These are phyloP conservation scores for Diceros bicornis DNA, from an alignment of 2,797 vertebrate species.

Conservation along the genomic window DNA sequence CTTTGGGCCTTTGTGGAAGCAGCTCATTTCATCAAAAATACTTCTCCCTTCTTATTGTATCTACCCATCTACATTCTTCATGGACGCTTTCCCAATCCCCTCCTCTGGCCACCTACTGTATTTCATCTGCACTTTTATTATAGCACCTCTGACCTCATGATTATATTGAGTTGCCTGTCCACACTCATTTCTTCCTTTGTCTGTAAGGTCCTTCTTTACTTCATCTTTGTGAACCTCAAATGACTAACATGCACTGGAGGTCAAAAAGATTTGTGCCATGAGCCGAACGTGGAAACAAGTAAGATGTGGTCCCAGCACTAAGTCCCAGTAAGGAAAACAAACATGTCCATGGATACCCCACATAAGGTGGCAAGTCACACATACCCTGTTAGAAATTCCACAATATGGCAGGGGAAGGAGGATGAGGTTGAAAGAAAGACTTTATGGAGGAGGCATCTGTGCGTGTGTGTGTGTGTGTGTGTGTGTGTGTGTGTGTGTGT, in stretches of 20 bases:
- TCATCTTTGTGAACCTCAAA: background rate
- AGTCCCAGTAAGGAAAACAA: background rate
- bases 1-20: background rate
- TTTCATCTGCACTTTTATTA: background rate
- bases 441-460: background rate
- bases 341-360: background rate
- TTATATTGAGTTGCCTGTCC: background rate
- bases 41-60: background rate
- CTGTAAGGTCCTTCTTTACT: background rate
- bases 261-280: background rate
- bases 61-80: background rate
- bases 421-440: background rate
- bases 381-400: background rate
- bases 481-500: background rate
- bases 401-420: background rate
- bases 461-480: background rate
- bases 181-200: background rate
- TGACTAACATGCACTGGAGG: background rate
- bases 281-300: background rate
- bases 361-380: background rate
- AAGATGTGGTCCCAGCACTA: background rate
- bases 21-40: background rate
- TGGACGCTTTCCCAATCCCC: background rate
- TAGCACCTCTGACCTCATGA: background rate
- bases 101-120: background rate